Conservation (phyloP, 2,113 vertebrate genomes). For the Psittacus erithacus region DNA sequence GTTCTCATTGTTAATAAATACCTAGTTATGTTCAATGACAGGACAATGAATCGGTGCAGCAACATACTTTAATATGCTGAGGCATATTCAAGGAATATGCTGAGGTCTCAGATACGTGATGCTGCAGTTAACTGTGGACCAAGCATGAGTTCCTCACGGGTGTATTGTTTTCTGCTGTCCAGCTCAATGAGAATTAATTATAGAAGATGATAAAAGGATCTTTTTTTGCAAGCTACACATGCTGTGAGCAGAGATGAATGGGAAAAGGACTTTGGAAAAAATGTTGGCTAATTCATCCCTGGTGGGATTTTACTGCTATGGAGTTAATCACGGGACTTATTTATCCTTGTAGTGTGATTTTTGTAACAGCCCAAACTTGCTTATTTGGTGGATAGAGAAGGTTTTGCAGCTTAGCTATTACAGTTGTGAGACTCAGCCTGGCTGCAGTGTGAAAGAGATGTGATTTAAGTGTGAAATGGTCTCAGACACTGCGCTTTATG, state of each 20-base stretch:
- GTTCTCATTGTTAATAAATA: not conserved
- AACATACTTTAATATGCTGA: not conserved
- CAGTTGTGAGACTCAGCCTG: not conserved
- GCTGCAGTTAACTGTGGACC: not conserved
- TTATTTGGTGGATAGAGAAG: not conserved
- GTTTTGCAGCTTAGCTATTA: not conserved
- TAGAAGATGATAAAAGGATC: not conserved
- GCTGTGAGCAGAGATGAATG: slow-evolving; percentile 10
- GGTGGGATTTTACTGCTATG: not conserved
- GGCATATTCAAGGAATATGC: not conserved
- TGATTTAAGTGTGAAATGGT: not conserved
- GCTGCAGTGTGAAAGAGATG: not conserved
- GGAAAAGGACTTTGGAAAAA: slow-evolving; percentile 7
- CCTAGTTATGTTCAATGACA: not conserved
- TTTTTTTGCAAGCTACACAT: not conserved
- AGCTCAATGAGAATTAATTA: not conserved
- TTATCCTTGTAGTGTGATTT: not conserved
- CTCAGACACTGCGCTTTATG: not conserved
- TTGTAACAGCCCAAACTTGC: not conserved
- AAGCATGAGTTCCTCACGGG: not conserved
- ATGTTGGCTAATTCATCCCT: slow-evolving; percentile 10
- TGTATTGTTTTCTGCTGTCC: not conserved
- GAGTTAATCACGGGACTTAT: not conserved
- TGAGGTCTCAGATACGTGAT: not conserved
- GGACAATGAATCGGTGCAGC: slow-evolving; percentile 22